Evolutionary conservation across 2,113 vertebrate genomes (phyloP).

Genomic region (Hepsetus odoe): DNA sequence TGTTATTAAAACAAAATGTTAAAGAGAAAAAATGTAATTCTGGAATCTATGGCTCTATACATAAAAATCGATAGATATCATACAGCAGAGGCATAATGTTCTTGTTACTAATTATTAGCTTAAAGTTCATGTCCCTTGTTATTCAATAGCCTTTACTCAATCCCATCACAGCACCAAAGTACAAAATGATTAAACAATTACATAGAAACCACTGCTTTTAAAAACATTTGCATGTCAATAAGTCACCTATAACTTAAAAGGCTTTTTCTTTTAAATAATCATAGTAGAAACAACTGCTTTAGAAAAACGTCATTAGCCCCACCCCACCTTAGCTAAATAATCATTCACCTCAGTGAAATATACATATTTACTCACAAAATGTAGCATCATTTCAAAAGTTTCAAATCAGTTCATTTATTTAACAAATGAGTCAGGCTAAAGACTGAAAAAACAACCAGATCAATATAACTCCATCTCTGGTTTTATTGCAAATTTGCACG

Average conservation of each 20-base stretch:
- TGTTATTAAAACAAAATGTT: too few relatives aligned
- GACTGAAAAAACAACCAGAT: slow-evolving; percentile 74
- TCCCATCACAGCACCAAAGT: too few relatives aligned
- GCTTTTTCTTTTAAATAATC: not conserved
- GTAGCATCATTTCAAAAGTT: slow-evolving; percentile 61
- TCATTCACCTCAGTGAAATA: not conserved
- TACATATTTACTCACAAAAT: slow-evolving; percentile 21
- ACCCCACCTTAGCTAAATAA: not conserved
- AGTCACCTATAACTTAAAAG: not conserved
- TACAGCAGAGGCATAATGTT: too few relatives aligned
- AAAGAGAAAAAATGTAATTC: too few relatives aligned
- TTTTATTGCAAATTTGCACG: slow-evolving; percentile 75
- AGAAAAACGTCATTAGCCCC: not conserved
- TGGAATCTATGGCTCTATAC: too few relatives aligned
- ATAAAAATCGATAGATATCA: too few relatives aligned
- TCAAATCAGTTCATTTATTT: slow-evolving; percentile 75
- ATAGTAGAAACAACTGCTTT: not conserved
- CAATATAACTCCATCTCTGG: slow-evolving; percentile 68
- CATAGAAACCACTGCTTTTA: too few relatives aligned
- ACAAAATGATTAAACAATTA: too few relatives aligned
- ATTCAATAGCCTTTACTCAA: too few relatives aligned
- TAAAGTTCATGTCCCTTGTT: too few relatives aligned
- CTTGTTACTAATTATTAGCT: too few relatives aligned
- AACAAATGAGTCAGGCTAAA: slow-evolving; percentile 79
- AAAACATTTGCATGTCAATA: not conserved